Conservation (phyloP, 1,140 invertebrate species). For the Bombus waltoni region DNA sequence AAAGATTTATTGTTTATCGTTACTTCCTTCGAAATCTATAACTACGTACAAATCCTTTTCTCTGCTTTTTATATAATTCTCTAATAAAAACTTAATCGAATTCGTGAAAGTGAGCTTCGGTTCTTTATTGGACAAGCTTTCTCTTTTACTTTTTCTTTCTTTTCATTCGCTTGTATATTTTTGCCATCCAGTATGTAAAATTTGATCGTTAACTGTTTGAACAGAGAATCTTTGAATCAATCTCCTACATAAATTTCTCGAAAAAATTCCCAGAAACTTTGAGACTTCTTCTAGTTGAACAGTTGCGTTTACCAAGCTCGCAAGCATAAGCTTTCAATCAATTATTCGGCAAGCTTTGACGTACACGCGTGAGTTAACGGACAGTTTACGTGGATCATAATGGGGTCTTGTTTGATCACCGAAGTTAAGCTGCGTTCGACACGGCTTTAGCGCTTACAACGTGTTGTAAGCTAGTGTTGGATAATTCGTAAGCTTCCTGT, state of each 20-base stretch:
- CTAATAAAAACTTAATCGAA: too few species aligned
- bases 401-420: conserved; percentile 26
- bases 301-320: not conserved
- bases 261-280: too few species aligned
- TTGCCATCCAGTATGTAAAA: not conserved
- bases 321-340: too few species aligned
- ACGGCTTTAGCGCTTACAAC: not conserved
- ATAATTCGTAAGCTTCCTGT: not conserved
- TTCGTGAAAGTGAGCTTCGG: too few species aligned
- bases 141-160: not conserved
- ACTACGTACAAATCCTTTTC: too few species aligned
- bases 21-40: too few species aligned
- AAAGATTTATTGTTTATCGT: too few species aligned
- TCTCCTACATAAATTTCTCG: not conserved
- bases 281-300: not conserved
- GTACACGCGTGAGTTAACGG: not conserved
- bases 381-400: conserved; percentile 16
- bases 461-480: not conserved
- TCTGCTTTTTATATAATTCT: too few species aligned
- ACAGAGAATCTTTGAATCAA: not conserved
- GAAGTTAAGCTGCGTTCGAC: conserved; percentile 29
- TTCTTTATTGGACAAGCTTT: too few species aligned
- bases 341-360: not conserved
- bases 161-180: not conserved
- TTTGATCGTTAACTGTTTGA: not conserved